Evolutionary conservation across 2,888 invertebrate species (phyloP), one percentile per base, ranked within the genome.

Genomic region (Nysson spinosus): DNA sequence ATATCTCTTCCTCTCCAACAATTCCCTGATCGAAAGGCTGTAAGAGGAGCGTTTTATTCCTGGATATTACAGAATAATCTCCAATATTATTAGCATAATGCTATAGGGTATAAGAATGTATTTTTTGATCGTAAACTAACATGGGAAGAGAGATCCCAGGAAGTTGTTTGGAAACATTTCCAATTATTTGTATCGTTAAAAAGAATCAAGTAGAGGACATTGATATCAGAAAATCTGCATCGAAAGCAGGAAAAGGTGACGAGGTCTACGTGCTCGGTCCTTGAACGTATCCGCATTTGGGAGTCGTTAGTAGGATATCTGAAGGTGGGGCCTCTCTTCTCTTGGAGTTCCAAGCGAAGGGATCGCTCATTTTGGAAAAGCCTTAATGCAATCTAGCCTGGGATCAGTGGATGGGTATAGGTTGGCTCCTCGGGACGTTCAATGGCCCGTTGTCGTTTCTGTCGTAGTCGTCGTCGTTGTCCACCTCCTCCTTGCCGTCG

Each of bases 341-440:
- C 55, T 11, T 24, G 30, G 26, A 46, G 37, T 22, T 19, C 3
- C 55, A 17, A 32, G 61, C 32, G 26, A 54, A 63, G 65, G 69
- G 69, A 77, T 78, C 77, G 78, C 82, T 84, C 79, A 84, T 83
- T 83, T 84, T 81, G 82, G 84, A 83, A 83, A 83, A 82, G 80
- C 79, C 80, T 82, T 82, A 83, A 83, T 83, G 79, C 80, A 83
- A 83, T 83, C 83, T 80, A 82, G 75, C 58, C 78, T 80, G 67
- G 75, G 81, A 83, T 83, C 83, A 78, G 77, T 62, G 51, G 19
- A 71, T 68, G 60, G 56, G 62, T 57, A 70, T 62, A 69, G 63
- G 55, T 73, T 16, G 4, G 66, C 56, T 42, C 60, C 61, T 51
- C 57, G 30, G 44, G 61, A 52, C 74, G 72, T 75, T 75, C 74